These are phyloP conservation scores for Carapus acus DNA, from an alignment of 2,797 vertebrate species.

Conservation along the genomic window DNA sequence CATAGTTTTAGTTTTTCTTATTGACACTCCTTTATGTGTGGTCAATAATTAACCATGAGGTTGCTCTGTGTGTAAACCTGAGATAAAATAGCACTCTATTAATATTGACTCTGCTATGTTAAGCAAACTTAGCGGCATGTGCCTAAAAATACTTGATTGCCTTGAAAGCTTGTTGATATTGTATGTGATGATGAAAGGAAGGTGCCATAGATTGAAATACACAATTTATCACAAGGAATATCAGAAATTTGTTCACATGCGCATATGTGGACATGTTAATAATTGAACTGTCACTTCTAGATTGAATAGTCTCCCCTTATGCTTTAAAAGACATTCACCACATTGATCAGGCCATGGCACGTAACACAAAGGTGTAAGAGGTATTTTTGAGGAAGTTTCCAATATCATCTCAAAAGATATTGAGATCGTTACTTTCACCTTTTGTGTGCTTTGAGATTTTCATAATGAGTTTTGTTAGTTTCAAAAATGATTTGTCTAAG, in stretches of 20 bases:
- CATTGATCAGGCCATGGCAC: too few species aligned
- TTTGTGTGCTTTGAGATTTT: too few species aligned
- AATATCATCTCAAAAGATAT: too few species aligned
- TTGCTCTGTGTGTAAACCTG: constrained; percentile 65
- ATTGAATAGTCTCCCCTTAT: too few species aligned
- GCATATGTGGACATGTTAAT: too few species aligned
- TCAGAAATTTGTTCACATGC: constrained; percentile 13
- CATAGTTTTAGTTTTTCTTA: constrained; percentile 38
- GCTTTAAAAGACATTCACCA: too few species aligned
- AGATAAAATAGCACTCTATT: constrained; percentile 69
- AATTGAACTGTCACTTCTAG: too few species aligned
- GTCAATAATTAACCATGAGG: constrained; percentile 66
- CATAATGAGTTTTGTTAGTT: too few species aligned
- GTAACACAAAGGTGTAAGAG: too few species aligned
- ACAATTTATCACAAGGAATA: background rate
- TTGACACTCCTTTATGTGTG: constrained; percentile 49
- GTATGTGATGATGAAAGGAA: constrained; percentile 52
- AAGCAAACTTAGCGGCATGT: constrained; percentile 64
- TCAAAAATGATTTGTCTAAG: too few species aligned
- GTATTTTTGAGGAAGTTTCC: too few species aligned
- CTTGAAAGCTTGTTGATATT: constrained; percentile 58
- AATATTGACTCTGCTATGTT: constrained; percentile 72
- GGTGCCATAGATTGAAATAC: constrained; percentile 10
- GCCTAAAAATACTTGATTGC: constrained; percentile 65
- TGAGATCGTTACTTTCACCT: too few species aligned